Conservation (phyloP, 1,140 invertebrate genomes). For the Cotesia vestalis region DNA sequence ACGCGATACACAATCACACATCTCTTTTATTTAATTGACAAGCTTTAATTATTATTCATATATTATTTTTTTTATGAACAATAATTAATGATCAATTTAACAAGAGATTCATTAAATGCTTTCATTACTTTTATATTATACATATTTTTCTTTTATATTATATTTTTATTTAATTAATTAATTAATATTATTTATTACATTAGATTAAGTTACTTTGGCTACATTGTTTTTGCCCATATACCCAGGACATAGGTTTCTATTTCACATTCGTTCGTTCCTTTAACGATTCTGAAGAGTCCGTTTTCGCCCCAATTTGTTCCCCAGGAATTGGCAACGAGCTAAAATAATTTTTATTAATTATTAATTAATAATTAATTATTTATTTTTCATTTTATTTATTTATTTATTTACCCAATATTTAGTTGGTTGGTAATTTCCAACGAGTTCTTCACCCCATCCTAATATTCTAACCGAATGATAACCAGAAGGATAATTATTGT, state of each 20-base stretch:
- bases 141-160: too few relatives aligned
- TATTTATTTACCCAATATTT: constrained; percentile 98
- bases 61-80: neutral
- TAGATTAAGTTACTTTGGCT: constrained; percentile 24
- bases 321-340: constrained; percentile 93
- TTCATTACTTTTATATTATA: constrained; percentile 22
- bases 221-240: constrained; percentile 72
- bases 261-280: constrained; percentile 83
- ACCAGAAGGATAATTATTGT: constrained; percentile 69
- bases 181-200: constrained; percentile 8
- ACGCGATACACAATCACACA: constrained; percentile 32
- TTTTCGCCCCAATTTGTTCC: constrained; percentile 87
- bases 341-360: constrained; percentile 39
- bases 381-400: constrained; percentile 2
- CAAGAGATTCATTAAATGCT: constrained; percentile 41
- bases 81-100: constrained; percentile 16
- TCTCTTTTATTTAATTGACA: neutral
- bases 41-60: neutral
- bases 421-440: constrained; percentile 61
- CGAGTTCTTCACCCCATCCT: constrained; percentile 86
- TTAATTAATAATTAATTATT: constrained; percentile 19
- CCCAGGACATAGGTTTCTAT: constrained; percentile 87
- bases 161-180: too few relatives aligned
- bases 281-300: constrained; percentile 83
- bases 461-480: constrained; percentile 91